Evolutionary conservation across 23 tunicate genomes (phyloP), one percentile per base, ranked within the genome.

Genomic region (Styela plicata): DNA sequence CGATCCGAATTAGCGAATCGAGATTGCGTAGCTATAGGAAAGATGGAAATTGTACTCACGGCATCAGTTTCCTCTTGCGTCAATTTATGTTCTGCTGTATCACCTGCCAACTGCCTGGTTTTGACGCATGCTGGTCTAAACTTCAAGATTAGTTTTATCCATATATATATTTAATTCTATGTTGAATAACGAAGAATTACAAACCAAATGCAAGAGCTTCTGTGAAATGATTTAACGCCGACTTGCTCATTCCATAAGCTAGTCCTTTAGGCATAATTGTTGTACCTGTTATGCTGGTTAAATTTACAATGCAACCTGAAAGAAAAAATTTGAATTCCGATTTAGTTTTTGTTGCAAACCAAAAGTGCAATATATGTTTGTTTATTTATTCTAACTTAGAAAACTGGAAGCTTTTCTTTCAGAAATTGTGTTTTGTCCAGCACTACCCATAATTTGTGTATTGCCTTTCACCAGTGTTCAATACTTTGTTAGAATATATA

Each of bases 191-290:
- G 24, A 0, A 31, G 52, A 1, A 74, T 17, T 74, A 34, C 33
- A 0, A 25, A 74, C 79, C 79, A 34, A 74, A 74, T 23, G 79
- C 79, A 52, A 74, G 52, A 0, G 79, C 79, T 34, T 74, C 52
- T 0, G 79, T 74, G 24, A 74, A 74, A 32, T 74, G 79, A 31
- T 74, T 74, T 31, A 74, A 31, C 31, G 79, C 79, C 79, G 79
- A 52, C 52, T 74, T 74, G 79, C 79, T 74, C 79, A 74, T 74
- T 32, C 79, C 79, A 53, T 74, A 74, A 24, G 79, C 79, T 0
- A 74, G 52, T 31, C 79, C 79, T 21, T 74, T 74, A 0, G 79
- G 79, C n/a, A 74, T 22, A 18, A 74, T 34, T 16, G 22, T 32
- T 24, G 53, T 18, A 16, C 53, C 52, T 19, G 79, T 31, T 16